Evolutionary conservation across 2,888 invertebrate species (phyloP), one percentile per base, ranked within the genome.

Genomic region (Blomia tropicalis): DNA sequence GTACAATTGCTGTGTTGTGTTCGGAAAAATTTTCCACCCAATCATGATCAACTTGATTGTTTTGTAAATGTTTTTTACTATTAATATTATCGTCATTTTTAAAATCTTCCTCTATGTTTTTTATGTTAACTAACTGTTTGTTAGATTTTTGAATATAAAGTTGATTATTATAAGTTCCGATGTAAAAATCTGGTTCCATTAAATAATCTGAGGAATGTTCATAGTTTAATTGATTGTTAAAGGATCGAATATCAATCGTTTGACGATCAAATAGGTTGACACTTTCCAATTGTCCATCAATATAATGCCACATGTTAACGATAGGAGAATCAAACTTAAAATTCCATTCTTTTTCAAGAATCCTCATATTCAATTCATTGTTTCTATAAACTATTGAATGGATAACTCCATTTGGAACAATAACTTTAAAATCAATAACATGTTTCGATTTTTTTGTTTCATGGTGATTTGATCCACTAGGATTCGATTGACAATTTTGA

Each of bases 291-390:
- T 79, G 75, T 2, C 82, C 82, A 23, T 80, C 79, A 59, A 80
- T 78, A 65, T 86, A 79, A n/a, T 82, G 79, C 92, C 92, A 93
- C 67, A 87, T 84, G 69, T 83, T 82, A 0, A 89, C 89, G 66
- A 92, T 83, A 0, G 91, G 90, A 43, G 84, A 81, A 58, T 82
- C 80, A 69, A 91, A 82, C 84, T 87, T 72, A n/a, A 74, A 17
- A 30, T 19, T 47, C 63, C 60, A 64, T 29, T 23, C 17, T 23
- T 30, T 29, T 11, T n/a, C 5, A 17, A 54, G 43, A 1, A 51
- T n/a, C 3, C n/a, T 36, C 23, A 22, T n/a, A n/a, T 1, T 14
- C 17, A 31, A 63, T 44, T 25, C 70, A 19, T 75, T 75, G 1
- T 82, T 80, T 47, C 80, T 76, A 0, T 77, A 77, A 64, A 79